phyloP scores from a whole-genome alignment of 2,888 invertebrate genomes.

The Drosophila atripex region DNA sequence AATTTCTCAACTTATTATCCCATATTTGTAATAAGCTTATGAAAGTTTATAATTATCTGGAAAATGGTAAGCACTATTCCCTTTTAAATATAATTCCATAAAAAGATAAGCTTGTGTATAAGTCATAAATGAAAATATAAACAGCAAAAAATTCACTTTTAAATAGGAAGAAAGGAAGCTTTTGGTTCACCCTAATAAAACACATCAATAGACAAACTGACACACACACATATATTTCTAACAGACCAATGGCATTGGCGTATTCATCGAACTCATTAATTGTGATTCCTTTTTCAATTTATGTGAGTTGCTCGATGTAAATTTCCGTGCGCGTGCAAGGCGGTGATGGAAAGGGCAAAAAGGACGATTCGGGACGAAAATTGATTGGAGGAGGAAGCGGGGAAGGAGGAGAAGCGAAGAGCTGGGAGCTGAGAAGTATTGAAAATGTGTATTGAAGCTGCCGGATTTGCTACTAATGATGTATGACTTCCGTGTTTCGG shows the following conservation, averaged over 20 bases:
- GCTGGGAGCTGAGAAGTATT: slow-evolving; percentile 4
- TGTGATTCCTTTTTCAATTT: slow-evolving; percentile 78
- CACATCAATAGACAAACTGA: slow-evolving; percentile 27
- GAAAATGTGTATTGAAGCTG: slow-evolving; percentile 40
- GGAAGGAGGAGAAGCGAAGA: neutral
- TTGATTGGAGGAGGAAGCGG: slow-evolving; percentile 7
- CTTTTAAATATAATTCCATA: neutral
- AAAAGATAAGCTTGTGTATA: neutral
- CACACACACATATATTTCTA: slow-evolving; percentile 16
- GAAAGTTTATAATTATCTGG: neutral
- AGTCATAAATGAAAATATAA: too few relatives aligned
- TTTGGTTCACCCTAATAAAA: slow-evolving; percentile 15
- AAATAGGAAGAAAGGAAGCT: neutral
- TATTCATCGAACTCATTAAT: slow-evolving; percentile 80
- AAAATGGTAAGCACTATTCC: neutral
- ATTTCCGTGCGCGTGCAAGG: slow-evolving; percentile 55
- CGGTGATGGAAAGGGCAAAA: neutral
- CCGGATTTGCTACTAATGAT: slow-evolving; percentile 77
- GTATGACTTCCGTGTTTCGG: slow-evolving; percentile 68
- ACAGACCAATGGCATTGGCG: slow-evolving; percentile 53
- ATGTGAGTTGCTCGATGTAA: slow-evolving; percentile 57
- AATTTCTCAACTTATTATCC: neutral
- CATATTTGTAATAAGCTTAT: neutral
- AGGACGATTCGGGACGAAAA: slow-evolving; percentile 2
- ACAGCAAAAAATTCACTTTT: too few relatives aligned